Base-by-base conservation (phyloP, 64 coral and sea anemone genomes). In the Trachythela sp. region DNA sequence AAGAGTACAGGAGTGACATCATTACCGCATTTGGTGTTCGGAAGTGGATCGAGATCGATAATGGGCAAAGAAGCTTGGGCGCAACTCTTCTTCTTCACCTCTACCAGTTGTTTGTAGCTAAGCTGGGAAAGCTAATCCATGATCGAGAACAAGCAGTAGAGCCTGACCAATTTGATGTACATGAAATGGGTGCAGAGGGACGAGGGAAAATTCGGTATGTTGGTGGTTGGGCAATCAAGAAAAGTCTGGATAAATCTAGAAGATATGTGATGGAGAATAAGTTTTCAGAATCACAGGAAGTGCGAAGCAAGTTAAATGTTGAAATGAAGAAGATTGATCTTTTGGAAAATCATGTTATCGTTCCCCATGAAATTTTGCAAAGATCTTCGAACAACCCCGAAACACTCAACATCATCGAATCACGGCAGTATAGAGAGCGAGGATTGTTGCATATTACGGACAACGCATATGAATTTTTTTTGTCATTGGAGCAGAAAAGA, bases 321-420 rank as follows among this genome's bases (percentile, higher is more conserved):
- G 87, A 88, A 70, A 33, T 67, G 64, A 88, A 64, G 54, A 88
- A 88, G n/a, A 31, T 70, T 39, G 54, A 88, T 39, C 39, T 88
- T 34, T 26, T 88, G 4, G 56, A 76, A 41, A 54, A 88, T 20
- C 33, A 88, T 29, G 24, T 88, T 30, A 88, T 88, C 22, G 64
- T 70, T 39, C 4, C 32, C 33, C 40, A 70, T 52, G 13, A 64
- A 70, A 40, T 39, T 39, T 20, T 88, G 10, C 37, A 88, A 64
- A 27, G 18, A 40, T 35, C 56, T 29, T 88, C 50, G n/a, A 24
- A 6, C 20, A 39, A 34, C 31, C 15, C 38, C 2, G 54, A 64
- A 35, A 42, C 50, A 18, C 51, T 39, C 22, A 10, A 54, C 40
- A 36, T 60, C 36, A 88, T 52, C 37, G 54, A 58, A 41, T 26